phyloP scores from a whole-genome alignment of 2,797 vertebrate genomes.

The Pseudocheirus occidentalis region DNA sequence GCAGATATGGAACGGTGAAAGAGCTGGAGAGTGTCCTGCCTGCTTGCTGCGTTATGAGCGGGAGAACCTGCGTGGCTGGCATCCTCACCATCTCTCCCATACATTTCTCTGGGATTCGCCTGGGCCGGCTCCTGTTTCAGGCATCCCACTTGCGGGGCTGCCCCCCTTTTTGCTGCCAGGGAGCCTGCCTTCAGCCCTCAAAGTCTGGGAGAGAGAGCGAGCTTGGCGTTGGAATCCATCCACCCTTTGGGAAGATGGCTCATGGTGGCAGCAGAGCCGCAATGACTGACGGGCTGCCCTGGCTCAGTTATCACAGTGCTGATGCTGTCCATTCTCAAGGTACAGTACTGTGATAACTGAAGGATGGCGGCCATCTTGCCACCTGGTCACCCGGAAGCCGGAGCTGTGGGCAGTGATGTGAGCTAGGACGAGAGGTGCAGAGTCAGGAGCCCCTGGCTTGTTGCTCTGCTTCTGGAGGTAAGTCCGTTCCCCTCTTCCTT shows the following conservation, averaged over 20 bases:
- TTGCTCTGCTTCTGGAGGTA: no score
- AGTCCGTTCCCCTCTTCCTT: not conserved
- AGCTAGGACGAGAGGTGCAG: not conserved
- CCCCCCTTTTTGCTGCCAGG: constrained; percentile 33
- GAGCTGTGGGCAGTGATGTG: not conserved
- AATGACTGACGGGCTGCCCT: constrained; percentile 96
- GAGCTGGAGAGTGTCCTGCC: not conserved
- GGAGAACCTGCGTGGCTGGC: not conserved
- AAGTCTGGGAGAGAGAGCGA: not conserved
- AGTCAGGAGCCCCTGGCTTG: not conserved
- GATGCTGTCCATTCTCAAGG: constrained; percentile 99
- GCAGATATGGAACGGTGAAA: not conserved
- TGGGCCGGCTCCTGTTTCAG: constrained; percentile 39
- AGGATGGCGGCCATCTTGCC: constrained; percentile 99
- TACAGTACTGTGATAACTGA: constrained; percentile 99
- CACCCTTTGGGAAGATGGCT: not conserved
- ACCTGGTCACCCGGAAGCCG: not conserved
- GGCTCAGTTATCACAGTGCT: constrained; percentile 99
- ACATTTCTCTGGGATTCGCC: not conserved
- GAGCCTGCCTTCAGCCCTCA: not conserved
- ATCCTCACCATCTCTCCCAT: not conserved
- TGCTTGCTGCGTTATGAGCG: not conserved
- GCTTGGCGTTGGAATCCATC: not conserved
- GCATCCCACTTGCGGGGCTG: not conserved
- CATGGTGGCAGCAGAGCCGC: not conserved